These are phyloP conservation scores for Chiloscyllium punctatum DNA, from an alignment of 2,797 vertebrate genomes.

Conservation along the genomic window DNA sequence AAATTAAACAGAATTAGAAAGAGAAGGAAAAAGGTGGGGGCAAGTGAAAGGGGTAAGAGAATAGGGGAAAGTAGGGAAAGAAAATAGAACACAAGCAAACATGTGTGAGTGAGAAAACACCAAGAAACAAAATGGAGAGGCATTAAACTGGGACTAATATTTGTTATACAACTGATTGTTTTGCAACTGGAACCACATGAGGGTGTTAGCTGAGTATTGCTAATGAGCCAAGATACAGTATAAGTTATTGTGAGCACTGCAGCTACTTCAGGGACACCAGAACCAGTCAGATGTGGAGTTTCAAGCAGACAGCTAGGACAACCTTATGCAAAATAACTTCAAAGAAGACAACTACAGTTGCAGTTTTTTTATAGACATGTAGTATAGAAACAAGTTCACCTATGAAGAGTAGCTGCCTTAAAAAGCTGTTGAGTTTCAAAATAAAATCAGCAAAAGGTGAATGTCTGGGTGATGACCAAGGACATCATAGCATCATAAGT, in stretches of 20 bases:
- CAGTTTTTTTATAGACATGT: background rate
- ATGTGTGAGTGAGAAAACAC: background rate
- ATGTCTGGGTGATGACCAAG: background rate
- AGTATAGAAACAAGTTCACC: background rate
- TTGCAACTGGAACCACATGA: background rate
- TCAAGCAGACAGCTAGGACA: background rate
- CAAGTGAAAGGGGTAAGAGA: background rate
- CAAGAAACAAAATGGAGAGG: background rate
- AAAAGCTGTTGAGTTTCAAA: background rate
- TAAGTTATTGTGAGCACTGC: background rate
- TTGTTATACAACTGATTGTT: background rate
- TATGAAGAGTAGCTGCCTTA: background rate
- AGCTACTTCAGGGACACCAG: background rate
- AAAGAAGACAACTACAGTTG: background rate
- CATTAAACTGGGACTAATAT: background rate
- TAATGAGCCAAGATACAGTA: background rate
- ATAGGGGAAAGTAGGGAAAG: background rate
- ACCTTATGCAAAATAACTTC: background rate
- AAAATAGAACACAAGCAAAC: background rate
- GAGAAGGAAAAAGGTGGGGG: background rate
- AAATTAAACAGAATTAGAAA: background rate
- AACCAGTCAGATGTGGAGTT: background rate
- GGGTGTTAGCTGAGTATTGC: background rate
- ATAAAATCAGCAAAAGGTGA: background rate
- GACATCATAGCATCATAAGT: background rate